A percentile compares a stretch with the other conserved stretches of the same genome.
These are phyloP conservation scores for Thelaira solivaga DNA, from an alignment of 2,888 invertebrate genomes.

Conservation along the genomic window DNA sequence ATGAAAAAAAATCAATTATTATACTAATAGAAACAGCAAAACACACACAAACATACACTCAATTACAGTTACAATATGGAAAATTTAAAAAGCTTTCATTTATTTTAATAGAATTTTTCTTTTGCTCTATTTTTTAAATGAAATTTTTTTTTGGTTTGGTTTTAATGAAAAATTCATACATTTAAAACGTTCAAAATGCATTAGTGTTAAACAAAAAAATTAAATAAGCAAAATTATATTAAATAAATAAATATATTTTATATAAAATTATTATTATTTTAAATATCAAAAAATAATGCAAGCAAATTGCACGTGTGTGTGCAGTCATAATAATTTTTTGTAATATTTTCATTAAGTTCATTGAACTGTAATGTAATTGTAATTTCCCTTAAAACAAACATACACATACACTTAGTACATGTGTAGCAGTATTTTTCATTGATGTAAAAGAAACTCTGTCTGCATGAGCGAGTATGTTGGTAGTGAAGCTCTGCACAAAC, in stretches of 20 bases:
- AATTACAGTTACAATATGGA: slow-evolving; percentile 10
- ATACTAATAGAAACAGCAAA: neutral
- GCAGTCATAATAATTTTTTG: slow-evolving; percentile 5
- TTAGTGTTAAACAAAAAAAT: slow-evolving; percentile 15
- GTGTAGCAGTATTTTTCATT: neutral
- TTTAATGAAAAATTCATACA: slow-evolving; percentile 17
- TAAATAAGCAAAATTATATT: neutral
- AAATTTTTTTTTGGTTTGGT: neutral
- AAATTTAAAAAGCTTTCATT: slow-evolving; percentile 14
- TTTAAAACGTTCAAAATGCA: slow-evolving; percentile 19
- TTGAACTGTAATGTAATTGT: slow-evolving; percentile 53
- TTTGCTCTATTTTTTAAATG: neutral
- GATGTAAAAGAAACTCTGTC: too few relatives aligned
- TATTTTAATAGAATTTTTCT: neutral
- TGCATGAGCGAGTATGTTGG: too few relatives aligned
- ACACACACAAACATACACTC: neutral
- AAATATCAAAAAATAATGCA: too few relatives aligned
- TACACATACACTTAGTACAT: neutral
- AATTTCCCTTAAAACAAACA: slow-evolving; percentile 50
- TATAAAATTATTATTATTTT: too few relatives aligned
- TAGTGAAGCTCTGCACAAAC: too few relatives aligned
- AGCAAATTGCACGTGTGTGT: too few relatives aligned
- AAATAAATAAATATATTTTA: slow-evolving; percentile 1
- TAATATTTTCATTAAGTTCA: slow-evolving; percentile 54
- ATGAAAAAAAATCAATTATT: neutral